phyloP scores from a whole-genome alignment of 2,888 invertebrate species.

The Pyralis farinalis region DNA sequence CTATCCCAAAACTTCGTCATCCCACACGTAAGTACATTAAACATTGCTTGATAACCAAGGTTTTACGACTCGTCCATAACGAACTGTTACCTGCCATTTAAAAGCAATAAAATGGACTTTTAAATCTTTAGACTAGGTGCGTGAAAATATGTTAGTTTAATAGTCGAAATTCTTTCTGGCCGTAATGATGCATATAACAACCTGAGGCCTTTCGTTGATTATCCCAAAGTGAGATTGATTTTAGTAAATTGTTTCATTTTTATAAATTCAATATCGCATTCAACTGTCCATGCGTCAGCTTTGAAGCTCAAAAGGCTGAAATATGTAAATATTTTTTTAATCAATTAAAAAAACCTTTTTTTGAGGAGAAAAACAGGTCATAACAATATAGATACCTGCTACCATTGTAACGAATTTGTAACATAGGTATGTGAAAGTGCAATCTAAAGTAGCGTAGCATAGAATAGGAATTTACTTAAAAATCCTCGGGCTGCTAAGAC shows the following conservation, averaged over 20 bases:
- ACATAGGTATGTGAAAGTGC: no score
- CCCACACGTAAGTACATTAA: conserved; percentile 32
- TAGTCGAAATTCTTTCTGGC: conserved; percentile 47
- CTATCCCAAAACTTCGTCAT: conserved; percentile 25
- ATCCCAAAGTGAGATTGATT: background rate
- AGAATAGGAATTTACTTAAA: no score
- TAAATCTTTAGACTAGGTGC: conserved; percentile 48
- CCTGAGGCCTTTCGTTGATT: conserved; percentile 7
- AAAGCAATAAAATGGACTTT: conserved; percentile 65
- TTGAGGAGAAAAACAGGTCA: no score
- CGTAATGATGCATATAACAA: background rate
- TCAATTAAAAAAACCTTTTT: no score
- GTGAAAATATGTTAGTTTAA: conserved; percentile 71
- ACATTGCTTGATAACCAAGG: conserved; percentile 33
- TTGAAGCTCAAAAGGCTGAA: no score
- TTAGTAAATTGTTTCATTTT: background rate
- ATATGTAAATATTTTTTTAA: no score
- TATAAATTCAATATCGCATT: no score
- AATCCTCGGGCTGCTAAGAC: no score
- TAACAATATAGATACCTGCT: no score
- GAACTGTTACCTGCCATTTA: conserved; percentile 67
- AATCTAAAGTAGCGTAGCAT: no score
- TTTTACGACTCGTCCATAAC: conserved; percentile 53
- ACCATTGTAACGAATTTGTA: no score
- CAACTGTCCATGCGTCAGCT: no score